phyloP scores from a whole-genome alignment of 2,797 vertebrate species.

The Lacerta bilineata region DNA sequence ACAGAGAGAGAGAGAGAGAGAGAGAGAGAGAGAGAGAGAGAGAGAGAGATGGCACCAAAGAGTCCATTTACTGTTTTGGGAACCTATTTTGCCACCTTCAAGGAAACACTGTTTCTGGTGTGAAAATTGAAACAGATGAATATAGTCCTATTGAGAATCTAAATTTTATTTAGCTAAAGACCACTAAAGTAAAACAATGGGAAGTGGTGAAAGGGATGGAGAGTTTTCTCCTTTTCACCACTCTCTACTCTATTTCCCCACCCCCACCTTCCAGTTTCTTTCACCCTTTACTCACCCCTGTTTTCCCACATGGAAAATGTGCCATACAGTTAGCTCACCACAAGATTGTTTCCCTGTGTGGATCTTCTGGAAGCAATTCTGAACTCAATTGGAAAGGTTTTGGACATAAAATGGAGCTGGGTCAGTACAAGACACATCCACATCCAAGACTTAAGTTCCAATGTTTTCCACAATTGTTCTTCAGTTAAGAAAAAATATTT shows the following conservation, averaged over 20 bases:
- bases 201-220: no score
- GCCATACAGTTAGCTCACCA: background rate
- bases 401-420: background rate
- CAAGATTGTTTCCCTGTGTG: conserved; percentile 1
- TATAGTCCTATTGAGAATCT: background rate
- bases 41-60: background rate
- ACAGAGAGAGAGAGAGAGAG: no score
- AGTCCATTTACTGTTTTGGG: background rate
- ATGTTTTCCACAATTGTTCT: background rate
- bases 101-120: background rate
- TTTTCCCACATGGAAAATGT: no score
- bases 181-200: background rate
- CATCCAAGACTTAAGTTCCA: background rate
- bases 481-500: background rate
- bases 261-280: background rate
- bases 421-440: background rate
- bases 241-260: background rate
- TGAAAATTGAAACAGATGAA: background rate
- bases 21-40: no score
- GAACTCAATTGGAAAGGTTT: background rate
- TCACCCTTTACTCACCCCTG: background rate
- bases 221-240: background rate
- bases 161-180: conserved; percentile 9
- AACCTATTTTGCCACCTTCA: background rate
- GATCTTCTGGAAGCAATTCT: background rate